Evolutionary conservation across 2,888 invertebrate genomes (phyloP), one percentile per base, ranked within the genome.

Genomic region (Pteria penguin): DNA sequence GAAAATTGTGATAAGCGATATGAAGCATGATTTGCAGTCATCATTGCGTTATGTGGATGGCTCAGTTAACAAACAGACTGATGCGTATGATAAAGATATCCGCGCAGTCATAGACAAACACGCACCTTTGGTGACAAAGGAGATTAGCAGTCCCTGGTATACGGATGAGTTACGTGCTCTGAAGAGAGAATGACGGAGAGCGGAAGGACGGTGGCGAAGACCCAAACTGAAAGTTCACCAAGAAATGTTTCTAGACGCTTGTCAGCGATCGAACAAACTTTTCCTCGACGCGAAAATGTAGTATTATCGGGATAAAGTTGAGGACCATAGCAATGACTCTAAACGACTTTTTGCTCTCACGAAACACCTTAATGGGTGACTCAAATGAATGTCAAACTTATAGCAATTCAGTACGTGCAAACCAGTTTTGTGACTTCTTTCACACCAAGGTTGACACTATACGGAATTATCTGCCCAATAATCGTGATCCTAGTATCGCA

Each of bases 341-440:
- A 63, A 63, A 24, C 32, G 33, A n/a, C 36, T 63, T 14, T 63
- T 63, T 8, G 36, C 45, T 26, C 4, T 67, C 18, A 67, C 67
- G 24, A 67, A 67, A 26, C 26, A 54, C 26, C 55, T 67, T n/a
- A n/a, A 52, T 67, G 27, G 67, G 67, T 31, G 31, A 67, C 27
- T 5, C 45, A 24, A 18, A 67, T 11, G 52, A 67, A 29, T 22
- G 67, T 31, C 52, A 45, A 54, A 54, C 69, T 27, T 5, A 36
- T 26, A 33, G 32, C 32, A 33, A 36, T 58, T 18, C 57, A 29
- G 11, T 33, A 32, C 55, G 24, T 14, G 67, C 67, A 18, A 52
- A 67, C 26, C 24, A 24, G n/a, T 67, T 67, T 26, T 67, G 52
- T 27, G 55, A 67, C 54, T 67, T 54, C 27, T 66, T 66, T 54